Base-by-base conservation (phyloP, 1,140 invertebrate genomes). In the Drosophila watanabei region DNA sequence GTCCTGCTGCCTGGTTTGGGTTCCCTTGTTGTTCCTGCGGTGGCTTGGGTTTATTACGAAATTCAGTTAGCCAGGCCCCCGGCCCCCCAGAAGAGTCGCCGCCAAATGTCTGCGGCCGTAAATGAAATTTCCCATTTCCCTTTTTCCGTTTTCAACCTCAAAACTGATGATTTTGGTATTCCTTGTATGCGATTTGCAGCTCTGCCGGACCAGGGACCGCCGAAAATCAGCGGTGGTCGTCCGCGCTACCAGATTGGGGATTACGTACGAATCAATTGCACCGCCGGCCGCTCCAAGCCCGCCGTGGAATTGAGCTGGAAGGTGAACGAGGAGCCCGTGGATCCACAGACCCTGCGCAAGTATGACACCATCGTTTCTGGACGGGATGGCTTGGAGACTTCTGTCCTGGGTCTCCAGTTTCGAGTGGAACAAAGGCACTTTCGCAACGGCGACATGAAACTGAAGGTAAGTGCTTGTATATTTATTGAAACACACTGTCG, bases 271-370 rank as follows among this genome's bases (percentile, higher is more conserved):
- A 94, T 96, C 79, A 96, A 96, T 90, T 97, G 96, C 92, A 96
- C 95, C 16, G 96, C 95, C 14, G 94, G 94, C 4, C 94, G 95
- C 69, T 96, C 96, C 33, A 95, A 95, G 79, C 96, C 96, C 45
- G 95, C 96, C 11, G 95, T 96, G n/a, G 94, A 94, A 45, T 94
- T 97, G 33, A 94, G 94, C 20, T 97, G 96, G 96, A 96, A 95
- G 92, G 95, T 97, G 80, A 97, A 97, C 85, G 95, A 95, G 28
- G 95, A 96, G 57, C 94, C 94, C 66, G 96, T 95, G 16, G 95
- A 96, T 33, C 82, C 93, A 46, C 82, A 93, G 39, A 93, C 94
- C 46, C 73, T 96, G 24, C 92, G 93, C n/a, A 91, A 81, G 37
- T 95, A 95, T 46, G 94, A 95, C 11, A 93, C 93, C 30, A 92